Evolutionary conservation across 2,113 vertebrate species (phyloP), one percentile per base, ranked within the genome.

Genomic region (Amazona vittata): DNA sequence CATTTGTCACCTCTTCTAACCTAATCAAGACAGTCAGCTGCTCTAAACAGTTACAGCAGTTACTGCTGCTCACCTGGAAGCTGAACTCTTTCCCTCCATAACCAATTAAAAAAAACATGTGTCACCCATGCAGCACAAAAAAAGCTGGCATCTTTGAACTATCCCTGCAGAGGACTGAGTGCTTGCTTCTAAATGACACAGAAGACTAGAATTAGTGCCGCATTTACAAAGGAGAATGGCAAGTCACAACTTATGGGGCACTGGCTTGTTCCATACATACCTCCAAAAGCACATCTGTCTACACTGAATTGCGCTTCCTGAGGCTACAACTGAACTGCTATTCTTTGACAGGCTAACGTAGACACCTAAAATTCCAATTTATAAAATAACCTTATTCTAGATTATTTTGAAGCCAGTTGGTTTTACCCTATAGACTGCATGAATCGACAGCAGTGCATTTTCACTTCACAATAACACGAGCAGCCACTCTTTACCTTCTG

Each of bases 31-130:
- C 59, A 70, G 55, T 67, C 37, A 63, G 62, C 57, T 70, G 77
- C 55, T 80, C 47, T 22, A 68, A 89, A 78, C 39, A 85, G 43
- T 35, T 49, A 60, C 15, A 93, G n/a, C 26, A 47, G 18, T 18
- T 82, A 46, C 29, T 79, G 46, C 57, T 64, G 62, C 80, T 88
- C 52, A 90, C 63, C 44, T 76, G 43, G 57, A 90, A 95, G 63
- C 62, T 26, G 28, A 85, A 37, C 31, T 64, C 70, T 57, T 55
- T 49, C 9, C 25, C 37, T 37, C 43, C 35, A 18, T 43, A 82
- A 31, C 41, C 13, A 19, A 71, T n/a, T 5, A 46, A 90, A 69
- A 31, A 85, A 65, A 35, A 21, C n/a, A 24, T 3, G 4, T 3
- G 4, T 41, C 69, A 60, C 52, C 71, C 43, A 26, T 11, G 29